Evolutionary conservation across 2,113 vertebrate species (phyloP).

Genomic region (Mystacornis crossleyi): DNA sequence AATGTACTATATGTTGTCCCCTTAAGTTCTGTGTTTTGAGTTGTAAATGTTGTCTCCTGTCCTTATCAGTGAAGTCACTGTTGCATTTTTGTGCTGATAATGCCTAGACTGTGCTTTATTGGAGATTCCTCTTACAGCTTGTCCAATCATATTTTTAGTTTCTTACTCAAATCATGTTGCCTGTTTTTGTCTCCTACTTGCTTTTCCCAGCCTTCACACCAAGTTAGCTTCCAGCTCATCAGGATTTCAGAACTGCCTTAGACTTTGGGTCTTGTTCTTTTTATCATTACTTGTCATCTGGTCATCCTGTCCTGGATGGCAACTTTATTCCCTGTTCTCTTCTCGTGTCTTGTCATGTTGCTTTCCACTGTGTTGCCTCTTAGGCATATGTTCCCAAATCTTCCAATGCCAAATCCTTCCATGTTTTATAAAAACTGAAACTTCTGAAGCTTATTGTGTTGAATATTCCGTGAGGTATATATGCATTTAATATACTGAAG

Average conservation of each 20-base stretch:
- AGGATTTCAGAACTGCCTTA: neutral
- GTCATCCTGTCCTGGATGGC: neutral
- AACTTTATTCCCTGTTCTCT: neutral
- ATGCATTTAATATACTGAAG: conserved; percentile 36
- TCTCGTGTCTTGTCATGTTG: neutral
- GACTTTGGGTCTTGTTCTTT: neutral
- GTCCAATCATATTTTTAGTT: neutral
- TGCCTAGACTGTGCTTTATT: neutral
- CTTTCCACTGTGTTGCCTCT: neutral
- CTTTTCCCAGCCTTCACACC: neutral
- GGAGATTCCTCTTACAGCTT: neutral
- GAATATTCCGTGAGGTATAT: neutral
- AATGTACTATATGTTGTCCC: neutral
- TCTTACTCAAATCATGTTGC: neutral
- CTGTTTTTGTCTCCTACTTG: neutral
- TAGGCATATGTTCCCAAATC: neutral
- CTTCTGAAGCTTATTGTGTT: conserved; percentile 11
- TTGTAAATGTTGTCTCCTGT: neutral
- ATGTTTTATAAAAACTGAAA: neutral
- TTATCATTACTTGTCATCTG: neutral
- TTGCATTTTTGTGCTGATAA: neutral
- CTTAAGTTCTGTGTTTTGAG: neutral
- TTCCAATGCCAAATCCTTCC: neutral
- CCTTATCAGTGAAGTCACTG: neutral
- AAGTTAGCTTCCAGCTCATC: neutral